Evolutionary conservation across 2,113 vertebrate species (phyloP).

Genomic region (Ceyx margarethae): DNA sequence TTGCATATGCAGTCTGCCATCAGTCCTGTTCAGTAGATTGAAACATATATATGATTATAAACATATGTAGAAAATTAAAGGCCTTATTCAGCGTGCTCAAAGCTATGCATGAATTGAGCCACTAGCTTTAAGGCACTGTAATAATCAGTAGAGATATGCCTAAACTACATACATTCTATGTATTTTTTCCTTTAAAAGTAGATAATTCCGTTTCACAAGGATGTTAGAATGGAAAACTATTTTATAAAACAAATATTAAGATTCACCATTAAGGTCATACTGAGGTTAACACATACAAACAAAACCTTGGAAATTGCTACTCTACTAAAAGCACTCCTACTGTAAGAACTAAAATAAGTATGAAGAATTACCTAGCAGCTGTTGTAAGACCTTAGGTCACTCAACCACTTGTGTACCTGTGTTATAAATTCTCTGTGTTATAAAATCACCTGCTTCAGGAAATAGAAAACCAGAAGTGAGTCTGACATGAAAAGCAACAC

Average conservation of each 20-base stretch:
- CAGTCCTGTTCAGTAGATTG: neutral
- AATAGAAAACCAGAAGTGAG: neutral
- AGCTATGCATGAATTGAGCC: neutral
- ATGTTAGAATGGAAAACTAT: neutral
- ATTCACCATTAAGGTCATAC: neutral
- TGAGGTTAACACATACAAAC: neutral
- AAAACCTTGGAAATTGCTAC: neutral
- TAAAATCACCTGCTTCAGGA: neutral
- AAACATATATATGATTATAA: neutral
- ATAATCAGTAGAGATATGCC: neutral
- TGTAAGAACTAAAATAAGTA: neutral
- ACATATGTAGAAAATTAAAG: neutral
- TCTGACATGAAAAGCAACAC: neutral
- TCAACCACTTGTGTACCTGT: neutral
- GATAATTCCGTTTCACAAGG: neutral
- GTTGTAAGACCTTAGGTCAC: neutral
- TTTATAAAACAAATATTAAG: neutral
- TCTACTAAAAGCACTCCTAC: neutral
- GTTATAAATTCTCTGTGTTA: neutral
- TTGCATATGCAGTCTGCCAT: neutral
- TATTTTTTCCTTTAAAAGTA: neutral
- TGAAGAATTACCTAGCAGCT: neutral
- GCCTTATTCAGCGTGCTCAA: neutral
- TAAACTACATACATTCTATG: neutral
- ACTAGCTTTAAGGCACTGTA: neutral